Evolutionary conservation across 2,888 invertebrate species (phyloP), one percentile per base, ranked within the genome.

Genomic region (Leptinotarsa rubiginosa): DNA sequence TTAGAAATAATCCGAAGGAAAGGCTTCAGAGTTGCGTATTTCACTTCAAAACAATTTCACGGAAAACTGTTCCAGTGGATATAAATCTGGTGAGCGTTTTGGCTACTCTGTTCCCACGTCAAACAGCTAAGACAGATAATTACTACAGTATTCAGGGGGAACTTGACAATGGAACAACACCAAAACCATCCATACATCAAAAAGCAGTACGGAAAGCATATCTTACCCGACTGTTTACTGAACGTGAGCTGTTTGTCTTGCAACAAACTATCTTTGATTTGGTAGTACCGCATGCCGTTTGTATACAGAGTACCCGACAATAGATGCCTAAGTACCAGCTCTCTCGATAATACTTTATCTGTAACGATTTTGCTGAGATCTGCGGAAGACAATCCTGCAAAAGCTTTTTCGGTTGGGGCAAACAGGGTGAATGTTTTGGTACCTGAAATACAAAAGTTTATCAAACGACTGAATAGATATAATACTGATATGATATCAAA

Each of bases 231-330:
- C 85, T 91, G 94, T 90, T 96, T 96, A 86, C 94, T 95, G 81
- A 96, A 88, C 69, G 95, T 95, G 18, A 96, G 89, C 10, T 94
- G 93, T 79, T 92, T 92, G 56, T 93, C 92, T 64, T 93, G 91
- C 80, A 92, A 92, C 86, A 96, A 91, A 69, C 94, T 94, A 85
- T 95, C 95, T 86, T 93, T 91, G 56, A 95, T 93, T 88, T 96
- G 95, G 88, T 95, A 96, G 88, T 95, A 96, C 81, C 95, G 90
- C 94, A 96, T 95, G 70, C 96, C 96, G 4, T 95, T 94, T 68
- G 95, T 95, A 89, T 94, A 96, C 3, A 96, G 89, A 0, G 95
- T 94, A 65, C 94, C 94, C 4, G 95, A 91, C 74, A 93, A 90
- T 72, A 95, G 89, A 86, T 96, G 96, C 69, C 93, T 90, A 83